Percentiles rank a stretch among this genome's conserved stretches.
Evolutionary conservation across 92 coral and sea anemone species (phyloP).

Genomic region (Blastomussa wellsi): DNA sequence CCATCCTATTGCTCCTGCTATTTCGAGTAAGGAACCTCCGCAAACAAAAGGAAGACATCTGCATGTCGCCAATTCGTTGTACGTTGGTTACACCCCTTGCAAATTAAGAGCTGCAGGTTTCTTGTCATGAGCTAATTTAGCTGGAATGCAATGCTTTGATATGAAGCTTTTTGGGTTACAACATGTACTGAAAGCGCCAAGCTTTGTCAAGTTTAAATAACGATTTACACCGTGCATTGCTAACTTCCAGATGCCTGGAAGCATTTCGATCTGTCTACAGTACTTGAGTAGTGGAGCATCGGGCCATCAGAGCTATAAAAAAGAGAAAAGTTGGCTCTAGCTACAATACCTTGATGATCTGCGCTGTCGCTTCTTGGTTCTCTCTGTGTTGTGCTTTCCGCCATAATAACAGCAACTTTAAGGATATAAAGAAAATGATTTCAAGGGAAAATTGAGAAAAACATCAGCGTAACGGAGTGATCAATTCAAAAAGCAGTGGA

Average conservation of each 20-base stretch:
- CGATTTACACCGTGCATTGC: not conserved
- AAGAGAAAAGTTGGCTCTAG: not conserved
- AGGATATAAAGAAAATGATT: not conserved
- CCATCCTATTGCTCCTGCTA: not conserved
- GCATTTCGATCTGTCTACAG: not conserved
- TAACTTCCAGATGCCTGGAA: not conserved
- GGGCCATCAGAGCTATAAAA: not conserved
- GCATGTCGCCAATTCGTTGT: not conserved
- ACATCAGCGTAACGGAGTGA: not conserved
- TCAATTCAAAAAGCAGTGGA: not conserved
- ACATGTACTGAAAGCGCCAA: not conserved
- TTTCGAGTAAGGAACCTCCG: not conserved
- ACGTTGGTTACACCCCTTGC: not conserved
- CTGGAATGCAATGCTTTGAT: not conserved
- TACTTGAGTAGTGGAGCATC: not conserved
- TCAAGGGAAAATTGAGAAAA: not conserved
- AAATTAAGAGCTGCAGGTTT: not conserved
- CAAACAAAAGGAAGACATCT: not conserved
- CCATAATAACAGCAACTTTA: not conserved
- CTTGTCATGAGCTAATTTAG: not conserved
- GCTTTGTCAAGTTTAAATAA: not conserved
- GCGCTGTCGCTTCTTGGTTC: conserved; percentile 1
- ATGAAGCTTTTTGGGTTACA: not conserved
- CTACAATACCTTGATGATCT: not conserved
- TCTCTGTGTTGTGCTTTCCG: not conserved